These are phyloP conservation scores for Acleris literana DNA, from an alignment of 2,888 invertebrate species.

Conservation along the genomic window DNA sequence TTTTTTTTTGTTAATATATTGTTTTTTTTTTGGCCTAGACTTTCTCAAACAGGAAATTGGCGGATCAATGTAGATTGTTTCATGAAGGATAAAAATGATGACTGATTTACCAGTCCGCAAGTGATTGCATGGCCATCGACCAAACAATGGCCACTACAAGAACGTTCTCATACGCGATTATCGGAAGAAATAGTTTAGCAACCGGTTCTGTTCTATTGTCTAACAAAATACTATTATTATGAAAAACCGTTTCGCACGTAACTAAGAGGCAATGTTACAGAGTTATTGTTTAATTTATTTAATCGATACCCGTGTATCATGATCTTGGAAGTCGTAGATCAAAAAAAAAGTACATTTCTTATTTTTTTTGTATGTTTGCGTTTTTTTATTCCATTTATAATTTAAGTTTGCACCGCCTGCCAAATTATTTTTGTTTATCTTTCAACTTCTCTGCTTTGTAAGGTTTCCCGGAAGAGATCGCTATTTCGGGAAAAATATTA, in stretches of 20 bases:
- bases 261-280: slow-evolving; percentile 5
- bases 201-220: slow-evolving; percentile 23
- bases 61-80: not conserved
- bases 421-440: too few species aligned
- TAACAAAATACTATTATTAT: slow-evolving; percentile 31
- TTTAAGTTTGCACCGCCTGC: too few species aligned
- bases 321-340: too few species aligned
- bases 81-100: slow-evolving; percentile 9
- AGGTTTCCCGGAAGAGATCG: too few species aligned
- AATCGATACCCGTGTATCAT: slow-evolving; percentile 11
- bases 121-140: slow-evolving; percentile 11
- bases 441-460: too few species aligned
- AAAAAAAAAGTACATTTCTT: too few species aligned
- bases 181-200: slow-evolving; percentile 35
- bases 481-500: too few species aligned
- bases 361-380: too few species aligned
- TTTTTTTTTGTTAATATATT: too few species aligned
- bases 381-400: too few species aligned
- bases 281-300: slow-evolving; percentile 32
- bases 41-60: too few species aligned
- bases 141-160: slow-evolving; percentile 19
- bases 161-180: slow-evolving; percentile 27
- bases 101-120: not conserved
- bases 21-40: too few species aligned
- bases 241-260: slow-evolving; percentile 32